Base-by-base conservation (phyloP, 92 coral and sea anemone species). In the Umimayanthus kanabou region DNA sequence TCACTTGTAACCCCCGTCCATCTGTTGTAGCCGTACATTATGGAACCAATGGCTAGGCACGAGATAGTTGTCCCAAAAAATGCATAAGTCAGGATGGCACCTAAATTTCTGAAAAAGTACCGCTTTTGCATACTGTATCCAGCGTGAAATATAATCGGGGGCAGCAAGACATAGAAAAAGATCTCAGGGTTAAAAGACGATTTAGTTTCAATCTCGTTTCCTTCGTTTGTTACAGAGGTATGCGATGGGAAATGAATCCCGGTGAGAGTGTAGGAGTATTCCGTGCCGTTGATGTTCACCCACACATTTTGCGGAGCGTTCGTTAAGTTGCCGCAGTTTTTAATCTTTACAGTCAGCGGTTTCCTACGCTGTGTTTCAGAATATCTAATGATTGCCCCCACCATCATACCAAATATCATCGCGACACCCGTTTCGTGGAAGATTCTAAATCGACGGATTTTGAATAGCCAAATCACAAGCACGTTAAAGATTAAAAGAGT, bases 401-500 rank as follows among this genome's bases (percentile, higher is more conserved):
- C 98, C 2, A 91, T 67, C 37, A 95, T 93, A 1, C 99, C 99
- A 26, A 97, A 92, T 45, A 97, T 94, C 93, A 96, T 97, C 13
- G 99, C 99, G 5, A 97, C 99, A 25, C 99, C 99, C 2, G 99
- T 97, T 87, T 97, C 99, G 90, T 97, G 99, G 79, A 97, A 91
- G 76, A 93, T 93, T 80, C 96, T 93, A 53, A 97, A 91, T 47
- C 99, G 91, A 22, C 96, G 97, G 53, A 97, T 95, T 88, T 97
- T 97, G 88, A 97, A 97, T 4, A 97, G 93, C 99, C 99, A 97
- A 33, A 96, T 93, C 90, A 95, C 92, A 3, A 97, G 93, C 23
- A 97, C 96, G 80, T 96, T 96, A 69, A 95, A 91, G 66, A 97
- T 97, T n/a, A 97, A 91, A 26, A 97, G 93, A 13, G 93, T 92